Evolutionary conservation across 2,113 vertebrate species (phyloP).

Genomic region (Patagioenas fasciata): DNA sequence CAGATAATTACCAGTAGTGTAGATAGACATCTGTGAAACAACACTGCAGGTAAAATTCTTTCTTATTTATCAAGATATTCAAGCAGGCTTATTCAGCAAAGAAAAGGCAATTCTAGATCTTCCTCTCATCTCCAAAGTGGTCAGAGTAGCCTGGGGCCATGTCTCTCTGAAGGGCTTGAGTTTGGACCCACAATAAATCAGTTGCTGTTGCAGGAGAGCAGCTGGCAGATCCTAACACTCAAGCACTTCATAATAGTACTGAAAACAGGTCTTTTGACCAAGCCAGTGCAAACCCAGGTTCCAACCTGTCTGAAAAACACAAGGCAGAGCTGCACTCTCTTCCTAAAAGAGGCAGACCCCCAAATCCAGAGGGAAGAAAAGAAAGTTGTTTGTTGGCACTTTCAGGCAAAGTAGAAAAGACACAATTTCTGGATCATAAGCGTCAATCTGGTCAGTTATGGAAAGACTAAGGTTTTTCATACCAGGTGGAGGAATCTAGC

Average conservation of each 20-base stretch:
- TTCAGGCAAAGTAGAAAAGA: not conserved
- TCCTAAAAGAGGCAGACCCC: not conserved
- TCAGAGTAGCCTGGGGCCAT: not conserved
- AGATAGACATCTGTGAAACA: conserved; percentile 13
- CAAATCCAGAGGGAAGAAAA: not conserved
- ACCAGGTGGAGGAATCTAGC: not conserved
- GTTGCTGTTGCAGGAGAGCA: not conserved
- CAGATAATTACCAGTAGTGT: not conserved
- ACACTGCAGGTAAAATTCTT: conserved; percentile 20
- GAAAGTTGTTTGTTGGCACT: not conserved
- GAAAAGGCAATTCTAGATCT: not conserved
- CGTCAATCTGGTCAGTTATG: not conserved
- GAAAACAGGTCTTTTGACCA: not conserved
- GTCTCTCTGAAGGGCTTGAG: not conserved
- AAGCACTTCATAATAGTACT: not conserved
- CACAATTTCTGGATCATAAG: not conserved
- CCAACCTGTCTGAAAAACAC: not conserved
- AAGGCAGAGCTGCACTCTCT: not conserved
- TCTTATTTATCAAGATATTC: not conserved
- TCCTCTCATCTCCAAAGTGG: not conserved
- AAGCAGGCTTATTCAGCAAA: not conserved
- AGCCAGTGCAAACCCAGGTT: not conserved
- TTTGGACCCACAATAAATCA: not conserved
- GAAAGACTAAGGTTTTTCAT: not conserved
- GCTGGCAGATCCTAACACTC: not conserved